phyloP scores from a whole-genome alignment of 92 coral and sea anemone species.

The Ricordea florida region DNA sequence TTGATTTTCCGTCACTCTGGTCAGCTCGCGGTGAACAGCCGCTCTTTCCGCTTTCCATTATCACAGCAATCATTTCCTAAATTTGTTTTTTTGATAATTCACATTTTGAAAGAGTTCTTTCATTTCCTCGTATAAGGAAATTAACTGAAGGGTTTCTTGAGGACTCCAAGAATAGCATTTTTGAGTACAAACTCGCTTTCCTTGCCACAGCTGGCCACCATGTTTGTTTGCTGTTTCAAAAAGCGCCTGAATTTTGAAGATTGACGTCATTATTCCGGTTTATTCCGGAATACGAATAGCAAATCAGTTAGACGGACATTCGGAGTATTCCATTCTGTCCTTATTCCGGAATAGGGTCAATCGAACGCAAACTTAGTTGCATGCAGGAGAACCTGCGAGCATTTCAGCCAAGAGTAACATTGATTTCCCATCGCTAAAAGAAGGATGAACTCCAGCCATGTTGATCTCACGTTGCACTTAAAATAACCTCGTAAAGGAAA shows the following conservation, averaged over 20 bases:
- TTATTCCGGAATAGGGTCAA: constrained; percentile 12
- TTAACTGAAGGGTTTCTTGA: constrained; percentile 6
- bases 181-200: not conserved
- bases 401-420: too few relatives aligned
- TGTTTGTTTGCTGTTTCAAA: not conserved
- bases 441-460: too few relatives aligned
- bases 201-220: not conserved
- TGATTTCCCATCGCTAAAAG: too few relatives aligned
- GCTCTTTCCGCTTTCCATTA: not conserved
- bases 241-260: not conserved
- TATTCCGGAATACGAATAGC: constrained; percentile 22
- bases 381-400: too few relatives aligned
- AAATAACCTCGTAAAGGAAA: too few relatives aligned
- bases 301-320: not conserved
- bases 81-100: not conserved
- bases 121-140: not conserved
- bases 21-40: not conserved
- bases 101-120: constrained; percentile 13
- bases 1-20: constrained; percentile 15
- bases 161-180: constrained; percentile 2
- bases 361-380: constrained; percentile 11
- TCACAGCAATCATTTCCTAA: not conserved
- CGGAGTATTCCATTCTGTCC: not conserved
- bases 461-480: too few relatives aligned
- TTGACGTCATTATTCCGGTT: constrained; percentile 4